Percentiles rank a stretch among this genome's conserved stretches.
phyloP scores from a whole-genome alignment of 2,797 vertebrate genomes.

The Semaprochilodus insignis region DNA sequence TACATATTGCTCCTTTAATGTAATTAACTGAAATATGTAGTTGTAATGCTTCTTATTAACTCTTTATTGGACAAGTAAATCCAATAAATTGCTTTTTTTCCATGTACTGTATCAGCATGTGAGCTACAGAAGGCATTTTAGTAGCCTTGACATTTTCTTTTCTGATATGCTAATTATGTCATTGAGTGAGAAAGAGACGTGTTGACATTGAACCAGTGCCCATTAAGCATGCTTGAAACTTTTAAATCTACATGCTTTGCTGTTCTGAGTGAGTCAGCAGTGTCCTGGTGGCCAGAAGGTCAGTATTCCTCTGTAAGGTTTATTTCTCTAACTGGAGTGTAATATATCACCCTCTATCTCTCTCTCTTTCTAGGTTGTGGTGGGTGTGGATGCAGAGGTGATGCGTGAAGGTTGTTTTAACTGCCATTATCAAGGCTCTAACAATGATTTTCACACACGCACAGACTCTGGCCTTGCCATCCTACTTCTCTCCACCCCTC shows the following conservation, averaged over 20 bases:
- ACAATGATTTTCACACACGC: background rate
- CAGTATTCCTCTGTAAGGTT: background rate
- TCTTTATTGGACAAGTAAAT: background rate
- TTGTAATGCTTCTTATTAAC: background rate
- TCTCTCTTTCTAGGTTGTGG: background rate
- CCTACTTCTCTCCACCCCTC: background rate
- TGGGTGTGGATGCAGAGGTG: background rate
- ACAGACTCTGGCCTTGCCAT: constrained; percentile 1
- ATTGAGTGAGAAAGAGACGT: background rate
- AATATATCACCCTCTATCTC: background rate
- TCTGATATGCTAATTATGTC: background rate
- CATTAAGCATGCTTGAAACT: too few relatives aligned
- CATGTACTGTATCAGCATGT: background rate
- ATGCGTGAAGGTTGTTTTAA: constrained; percentile 22
- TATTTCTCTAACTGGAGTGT: background rate
- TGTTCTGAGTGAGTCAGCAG: background rate
- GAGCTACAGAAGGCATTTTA: background rate
- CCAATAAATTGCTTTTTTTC: background rate
- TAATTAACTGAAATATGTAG: background rate
- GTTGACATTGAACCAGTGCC: background rate
- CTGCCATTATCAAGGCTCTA: constrained; percentile 1
- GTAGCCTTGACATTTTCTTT: background rate
- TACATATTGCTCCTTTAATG: too few relatives aligned
- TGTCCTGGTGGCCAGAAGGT: background rate
- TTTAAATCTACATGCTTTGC: background rate